A percentile compares a stretch with the other conserved stretches of the same genome.
phyloP scores from a whole-genome alignment of 2,888 invertebrate species.

The Caradrina clavipalpis region DNA sequence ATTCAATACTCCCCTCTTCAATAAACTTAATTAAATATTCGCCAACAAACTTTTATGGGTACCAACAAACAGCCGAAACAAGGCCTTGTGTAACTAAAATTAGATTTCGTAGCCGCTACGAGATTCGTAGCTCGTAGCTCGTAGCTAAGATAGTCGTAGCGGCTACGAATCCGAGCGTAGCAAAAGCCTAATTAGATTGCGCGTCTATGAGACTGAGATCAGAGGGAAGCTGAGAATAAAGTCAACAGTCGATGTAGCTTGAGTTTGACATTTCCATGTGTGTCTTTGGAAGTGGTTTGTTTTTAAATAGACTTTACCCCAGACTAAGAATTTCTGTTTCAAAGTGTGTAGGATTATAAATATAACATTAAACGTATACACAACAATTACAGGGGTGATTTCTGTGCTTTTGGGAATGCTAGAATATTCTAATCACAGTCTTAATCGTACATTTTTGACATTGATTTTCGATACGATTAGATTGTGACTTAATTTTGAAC shows the following conservation, averaged over 20 bases:
- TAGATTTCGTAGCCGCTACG: slow-evolving; percentile 62
- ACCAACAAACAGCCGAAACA: slow-evolving; percentile 56
- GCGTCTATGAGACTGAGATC: slow-evolving; percentile 61
- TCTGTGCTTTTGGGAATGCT: too few relatives aligned
- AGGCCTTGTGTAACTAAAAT: slow-evolving; percentile 57
- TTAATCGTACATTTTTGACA: too few relatives aligned
- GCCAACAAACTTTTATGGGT: slow-evolving; percentile 46
- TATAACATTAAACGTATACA: too few relatives aligned
- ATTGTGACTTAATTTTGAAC: too few relatives aligned
- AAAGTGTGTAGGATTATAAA: background rate
- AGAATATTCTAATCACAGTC: too few relatives aligned
- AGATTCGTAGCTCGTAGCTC: slow-evolving; percentile 52
- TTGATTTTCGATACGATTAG: too few relatives aligned
- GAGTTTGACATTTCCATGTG: slow-evolving; percentile 34
- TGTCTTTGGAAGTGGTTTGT: slow-evolving; percentile 25
- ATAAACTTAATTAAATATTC: slow-evolving; percentile 51
- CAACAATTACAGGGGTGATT: too few relatives aligned
- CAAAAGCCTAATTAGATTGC: slow-evolving; percentile 61
- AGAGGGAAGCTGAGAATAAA: slow-evolving; percentile 46
- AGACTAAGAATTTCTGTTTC: background rate
- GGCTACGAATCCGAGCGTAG: slow-evolving; percentile 59
- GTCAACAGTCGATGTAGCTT: slow-evolving; percentile 44
- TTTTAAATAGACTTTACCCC: background rate
- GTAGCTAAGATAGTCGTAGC: slow-evolving; percentile 55
- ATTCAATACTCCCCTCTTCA: slow-evolving; percentile 18